These are phyloP conservation scores for Drosophila kanapiae DNA, from an alignment of 1,140 invertebrate genomes.

Conservation along the genomic window DNA sequence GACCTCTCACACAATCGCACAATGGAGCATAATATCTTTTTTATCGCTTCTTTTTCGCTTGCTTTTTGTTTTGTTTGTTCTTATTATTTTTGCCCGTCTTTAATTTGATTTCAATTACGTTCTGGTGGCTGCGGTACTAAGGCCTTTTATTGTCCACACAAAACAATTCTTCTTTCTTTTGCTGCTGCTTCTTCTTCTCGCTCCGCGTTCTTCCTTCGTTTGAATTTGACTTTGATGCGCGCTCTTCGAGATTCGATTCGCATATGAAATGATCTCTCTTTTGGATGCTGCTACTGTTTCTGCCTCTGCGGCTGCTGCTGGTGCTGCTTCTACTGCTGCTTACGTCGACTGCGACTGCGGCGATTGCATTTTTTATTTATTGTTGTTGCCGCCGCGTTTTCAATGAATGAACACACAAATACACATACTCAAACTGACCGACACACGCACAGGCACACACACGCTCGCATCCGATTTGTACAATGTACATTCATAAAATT, in stretches of 20 bases:
- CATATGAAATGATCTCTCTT: slow-evolving; percentile 76
- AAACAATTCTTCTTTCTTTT: slow-evolving; percentile 53
- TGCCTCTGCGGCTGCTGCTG: slow-evolving; percentile 22
- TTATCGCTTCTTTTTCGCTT: slow-evolving; percentile 62
- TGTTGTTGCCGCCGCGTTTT: slow-evolving; percentile 53
- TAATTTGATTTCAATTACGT: slow-evolving; percentile 83
- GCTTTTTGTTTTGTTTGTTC: slow-evolving; percentile 17
- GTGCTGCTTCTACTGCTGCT: slow-evolving; percentile 30
- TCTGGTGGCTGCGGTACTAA: slow-evolving; percentile 23
- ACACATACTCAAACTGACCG: slow-evolving; percentile 17
- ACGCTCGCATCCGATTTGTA: slow-evolving; percentile 53
- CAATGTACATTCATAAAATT: slow-evolving; percentile 73
- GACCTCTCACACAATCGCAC: slow-evolving; percentile 70
- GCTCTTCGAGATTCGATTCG: slow-evolving; percentile 80
- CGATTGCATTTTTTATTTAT: slow-evolving; percentile 69
- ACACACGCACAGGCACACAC: slow-evolving; percentile 29
- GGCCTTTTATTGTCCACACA: slow-evolving; percentile 57
- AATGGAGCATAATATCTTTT: slow-evolving; percentile 82
- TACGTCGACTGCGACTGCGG: slow-evolving; percentile 44
- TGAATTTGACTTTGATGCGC: slow-evolving; percentile 78
- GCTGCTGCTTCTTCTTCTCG: slow-evolving; percentile 33
- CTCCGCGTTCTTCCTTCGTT: slow-evolving; percentile 43
- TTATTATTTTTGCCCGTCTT: slow-evolving; percentile 65
- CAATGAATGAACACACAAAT: slow-evolving; percentile 70
- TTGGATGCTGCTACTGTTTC: slow-evolving; percentile 40